phyloP scores from a whole-genome alignment of 2,797 vertebrate species.

The Graptemys geographica region DNA sequence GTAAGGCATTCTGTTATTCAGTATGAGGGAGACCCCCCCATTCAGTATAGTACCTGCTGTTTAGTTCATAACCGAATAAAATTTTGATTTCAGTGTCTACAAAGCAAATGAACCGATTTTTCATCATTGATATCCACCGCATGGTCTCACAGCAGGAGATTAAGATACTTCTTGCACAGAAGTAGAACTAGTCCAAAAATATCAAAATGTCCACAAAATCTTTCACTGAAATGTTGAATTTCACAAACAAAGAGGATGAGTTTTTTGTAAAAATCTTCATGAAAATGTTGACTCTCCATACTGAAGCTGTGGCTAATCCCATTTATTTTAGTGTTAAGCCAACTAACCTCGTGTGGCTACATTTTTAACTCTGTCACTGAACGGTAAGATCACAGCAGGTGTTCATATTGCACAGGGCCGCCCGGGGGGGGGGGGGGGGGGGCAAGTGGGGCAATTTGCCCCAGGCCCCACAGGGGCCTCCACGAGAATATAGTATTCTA shows the following conservation, averaged over 20 bases:
- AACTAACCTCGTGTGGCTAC: constrained; percentile 46
- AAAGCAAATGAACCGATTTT: constrained; percentile 15
- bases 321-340: constrained; percentile 48
- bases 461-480: too few relatives aligned
- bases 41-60: not conserved
- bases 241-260: fast-evolving
- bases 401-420: not conserved
- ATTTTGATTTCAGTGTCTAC: not conserved
- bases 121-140: not conserved
- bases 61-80: not conserved
- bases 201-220: constrained; percentile 3
- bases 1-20: not conserved
- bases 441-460: too few relatives aligned
- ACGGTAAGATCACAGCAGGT: constrained; percentile 58
- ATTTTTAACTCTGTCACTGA: constrained; percentile 61
- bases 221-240: constrained; percentile 36
- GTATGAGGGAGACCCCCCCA: not conserved
- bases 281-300: not conserved
- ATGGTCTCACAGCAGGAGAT: not conserved
- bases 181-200: constrained; percentile 22
- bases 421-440: fast-evolving
- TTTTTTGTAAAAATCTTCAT: not conserved
- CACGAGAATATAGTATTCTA: too few relatives aligned
- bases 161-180: not conserved
- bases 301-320: constrained; percentile 32